phyloP scores from a whole-genome alignment of 2,888 invertebrate genomes.

The Drosophila meridiana region DNA sequence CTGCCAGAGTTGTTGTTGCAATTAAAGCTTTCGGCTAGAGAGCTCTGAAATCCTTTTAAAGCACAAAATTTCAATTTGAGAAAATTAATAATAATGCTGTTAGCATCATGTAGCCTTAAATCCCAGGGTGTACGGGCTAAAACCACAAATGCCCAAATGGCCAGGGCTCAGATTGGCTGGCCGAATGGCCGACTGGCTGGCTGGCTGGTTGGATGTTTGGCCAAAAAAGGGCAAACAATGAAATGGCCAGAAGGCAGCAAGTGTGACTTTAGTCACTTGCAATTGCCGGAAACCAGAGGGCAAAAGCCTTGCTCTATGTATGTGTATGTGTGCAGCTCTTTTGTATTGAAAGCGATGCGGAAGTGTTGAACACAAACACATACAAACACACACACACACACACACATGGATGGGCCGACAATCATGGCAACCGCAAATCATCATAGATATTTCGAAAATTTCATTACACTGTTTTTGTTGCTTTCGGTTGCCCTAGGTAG shows the following conservation, averaged over 20 bases:
- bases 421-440: constrained; percentile 72
- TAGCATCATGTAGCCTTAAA: constrained; percentile 29
- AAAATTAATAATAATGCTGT: constrained; percentile 54
- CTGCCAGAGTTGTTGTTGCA: background rate
- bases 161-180: constrained; percentile 3
- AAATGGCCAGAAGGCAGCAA: constrained; percentile 21
- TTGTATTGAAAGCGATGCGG: constrained; percentile 50
- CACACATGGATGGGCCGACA: constrained; percentile 21
- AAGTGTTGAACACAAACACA: constrained; percentile 52
- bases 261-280: constrained; percentile 72
- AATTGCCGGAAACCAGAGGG: constrained; percentile 59
- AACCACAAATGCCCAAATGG: constrained; percentile 47
- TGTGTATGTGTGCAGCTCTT: background rate
- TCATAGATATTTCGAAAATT: constrained; percentile 81
- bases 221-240: constrained; percentile 42
- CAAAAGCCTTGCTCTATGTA: constrained; percentile 33
- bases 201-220: constrained; percentile 3
- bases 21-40: constrained; percentile 3
- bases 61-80: constrained; percentile 51
- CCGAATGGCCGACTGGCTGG: background rate
- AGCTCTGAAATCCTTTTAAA: constrained; percentile 17
- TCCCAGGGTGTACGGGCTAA: constrained; percentile 17
- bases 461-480: constrained; percentile 65
- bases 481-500: constrained; percentile 46
- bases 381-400: constrained; percentile 11